Percentiles rank a stretch among this genome's conserved stretches.
phyloP scores from a whole-genome alignment of 1,140 invertebrate species.

The Drosophila arizonae region DNA sequence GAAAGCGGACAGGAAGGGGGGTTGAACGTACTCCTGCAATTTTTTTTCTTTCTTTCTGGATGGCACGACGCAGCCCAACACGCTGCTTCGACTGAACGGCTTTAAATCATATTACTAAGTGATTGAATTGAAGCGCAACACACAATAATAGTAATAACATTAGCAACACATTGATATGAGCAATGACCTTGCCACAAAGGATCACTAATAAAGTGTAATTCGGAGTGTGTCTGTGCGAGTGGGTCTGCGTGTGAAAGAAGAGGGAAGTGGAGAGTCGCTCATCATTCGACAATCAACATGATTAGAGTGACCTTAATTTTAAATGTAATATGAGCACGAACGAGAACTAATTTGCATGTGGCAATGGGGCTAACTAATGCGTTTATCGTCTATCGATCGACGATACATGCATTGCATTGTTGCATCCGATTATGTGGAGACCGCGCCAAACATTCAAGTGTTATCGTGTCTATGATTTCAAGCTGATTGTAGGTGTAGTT shows the following conservation, averaged over 20 bases:
- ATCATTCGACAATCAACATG: slow-evolving; percentile 32
- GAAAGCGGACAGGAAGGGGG: slow-evolving; percentile 9
- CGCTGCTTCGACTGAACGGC: slow-evolving; percentile 15
- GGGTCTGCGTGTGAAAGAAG: background rate
- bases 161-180: background rate
- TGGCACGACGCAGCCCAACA: slow-evolving; percentile 10
- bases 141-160: background rate
- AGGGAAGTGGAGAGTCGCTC: background rate
- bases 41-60: slow-evolving; percentile 2
- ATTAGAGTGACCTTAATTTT: slow-evolving; percentile 52
- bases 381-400: slow-evolving; percentile 43
- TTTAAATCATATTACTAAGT: background rate
- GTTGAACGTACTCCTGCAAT: slow-evolving; percentile 16
- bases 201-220: slow-evolving; percentile 15
- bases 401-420: slow-evolving; percentile 19
- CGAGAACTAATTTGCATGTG: slow-evolving; percentile 47
- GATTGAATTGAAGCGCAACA: background rate
- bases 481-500: slow-evolving; percentile 35
- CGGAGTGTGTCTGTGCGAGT: background rate
- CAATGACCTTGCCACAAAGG: slow-evolving; percentile 42
- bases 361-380: slow-evolving; percentile 20
- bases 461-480: slow-evolving; percentile 21
- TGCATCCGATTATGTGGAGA: slow-evolving; percentile 12
- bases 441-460: slow-evolving; percentile 35
- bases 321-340: slow-evolving; percentile 46